Evolutionary conservation across 2,797 vertebrate genomes (phyloP).

Genomic region (Zalophus californianus): DNA sequence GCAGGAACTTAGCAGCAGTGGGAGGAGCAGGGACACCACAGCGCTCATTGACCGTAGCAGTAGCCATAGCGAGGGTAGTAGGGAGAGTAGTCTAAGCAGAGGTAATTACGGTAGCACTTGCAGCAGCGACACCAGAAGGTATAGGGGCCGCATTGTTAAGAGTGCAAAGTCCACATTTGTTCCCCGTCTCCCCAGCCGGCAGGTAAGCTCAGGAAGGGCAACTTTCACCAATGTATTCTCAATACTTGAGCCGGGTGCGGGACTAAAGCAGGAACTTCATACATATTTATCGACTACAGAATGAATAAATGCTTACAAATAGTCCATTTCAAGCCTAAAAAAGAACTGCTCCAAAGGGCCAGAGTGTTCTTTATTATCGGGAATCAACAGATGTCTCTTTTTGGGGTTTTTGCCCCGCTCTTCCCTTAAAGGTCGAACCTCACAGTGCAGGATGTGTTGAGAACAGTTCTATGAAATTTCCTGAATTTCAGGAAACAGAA

Average conservation of each 20-base stretch:
- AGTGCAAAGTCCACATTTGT: rapidly evolving
- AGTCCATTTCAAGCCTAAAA: neutral
- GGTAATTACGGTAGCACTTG: rapidly evolving
- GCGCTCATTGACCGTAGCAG: too few relatives aligned
- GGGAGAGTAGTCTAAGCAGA: rapidly evolving
- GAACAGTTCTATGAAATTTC: neutral
- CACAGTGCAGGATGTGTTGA: rapidly evolving
- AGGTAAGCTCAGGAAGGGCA: rapidly evolving
- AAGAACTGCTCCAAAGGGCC: neutral
- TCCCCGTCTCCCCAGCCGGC: neutral
- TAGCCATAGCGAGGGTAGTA: rapidly evolving
- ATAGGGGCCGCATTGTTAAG: rapidly evolving
- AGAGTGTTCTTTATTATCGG: neutral
- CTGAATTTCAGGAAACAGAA: neutral
- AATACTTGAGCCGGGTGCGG: neutral
- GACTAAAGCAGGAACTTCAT: neutral
- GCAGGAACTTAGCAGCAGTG: rapidly evolving
- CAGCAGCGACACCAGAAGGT: neutral
- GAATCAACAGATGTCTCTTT: neutral
- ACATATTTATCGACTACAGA: neutral
- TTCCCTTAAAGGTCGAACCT: neutral
- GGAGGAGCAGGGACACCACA: neutral
- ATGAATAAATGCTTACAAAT: neutral
- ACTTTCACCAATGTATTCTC: neutral
- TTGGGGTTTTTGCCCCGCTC: too few relatives aligned